Base-by-base conservation (phyloP, 2,113 vertebrate species). In the Myanophis thanlyinensis region DNA sequence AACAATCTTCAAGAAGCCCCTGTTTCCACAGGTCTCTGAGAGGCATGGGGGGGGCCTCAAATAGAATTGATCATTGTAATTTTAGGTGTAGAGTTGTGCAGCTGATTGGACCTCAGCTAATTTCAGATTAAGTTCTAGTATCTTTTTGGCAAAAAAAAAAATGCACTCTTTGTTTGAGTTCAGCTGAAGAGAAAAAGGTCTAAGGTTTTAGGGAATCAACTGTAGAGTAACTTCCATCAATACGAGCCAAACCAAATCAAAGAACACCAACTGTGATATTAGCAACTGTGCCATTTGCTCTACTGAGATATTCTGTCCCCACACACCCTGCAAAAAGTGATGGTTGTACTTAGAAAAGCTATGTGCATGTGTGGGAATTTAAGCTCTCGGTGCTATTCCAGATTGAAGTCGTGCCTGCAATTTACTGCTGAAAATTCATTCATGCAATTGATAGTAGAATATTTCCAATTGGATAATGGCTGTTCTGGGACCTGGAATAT, bases 1-100 rank as follows among this genome's bases (percentile, higher is more conserved):
- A 92, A 85, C 67, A 51, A 73, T 54, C 9, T 89, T 2, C 1
- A 30, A 93, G 62, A 48, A 87, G 90, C 12, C 92, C 46, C 56
- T 93, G 35, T 90, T 93, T 95, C 49, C 54, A 91, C 48, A 12
- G 4, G 0, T 40, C 5, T 91, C 73, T 89, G 93, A 93, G n/a
- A 93, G 27, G 67, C 6, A 93, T 59, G 49, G 90, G 4, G 25
- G 8, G 1, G 23, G 40, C 90, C 27, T 56, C 48, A 46, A 2
- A 87, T 48, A 59, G 90, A 93, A 35, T 54, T 49, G 52, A 85
- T 54, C 53, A 89, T 84, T 88, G 56, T 44, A 87, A 91, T 91
- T 88, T 87, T 87, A 87, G 40, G 25, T 67, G 54, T 52, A 47
- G 27, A 27, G 54, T 40, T 87, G 25, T 87, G 22, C 53, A 87